Evolutionary conservation across 1,140 invertebrate genomes (phyloP).

Genomic region (Spodoptera frugiperda): DNA sequence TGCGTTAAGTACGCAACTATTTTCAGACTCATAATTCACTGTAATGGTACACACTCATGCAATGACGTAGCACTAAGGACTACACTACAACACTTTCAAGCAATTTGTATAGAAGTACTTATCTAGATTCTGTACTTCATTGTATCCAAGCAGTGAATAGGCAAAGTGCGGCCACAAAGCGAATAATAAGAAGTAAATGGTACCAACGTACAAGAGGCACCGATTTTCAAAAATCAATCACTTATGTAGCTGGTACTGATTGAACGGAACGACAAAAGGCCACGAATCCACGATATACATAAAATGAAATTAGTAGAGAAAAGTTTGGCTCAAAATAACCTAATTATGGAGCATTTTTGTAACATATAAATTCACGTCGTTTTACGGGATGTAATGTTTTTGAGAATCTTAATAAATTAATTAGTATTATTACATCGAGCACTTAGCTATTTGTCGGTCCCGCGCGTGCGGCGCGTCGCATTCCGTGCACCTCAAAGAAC

Average conservation of each 20-base stretch:
- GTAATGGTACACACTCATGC: conserved; percentile 26
- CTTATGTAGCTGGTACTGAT: conserved; percentile 79
- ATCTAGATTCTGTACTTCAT: conserved; percentile 35
- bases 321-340: conserved; percentile 26
- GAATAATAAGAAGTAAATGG: conserved; percentile 66
- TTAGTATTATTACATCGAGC: no score
- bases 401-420: no score
- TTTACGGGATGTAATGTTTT: no score
- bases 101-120: conserved; percentile 35
- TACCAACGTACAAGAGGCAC: conserved; percentile 70
- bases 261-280: conserved; percentile 66
- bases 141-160: conserved; percentile 35
- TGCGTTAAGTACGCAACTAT: neutral
- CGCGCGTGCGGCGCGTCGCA: no score
- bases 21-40: conserved; percentile 21
- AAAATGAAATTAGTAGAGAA: conserved; percentile 32
- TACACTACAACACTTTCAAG: conserved; percentile 29
- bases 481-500: no score
- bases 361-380: neutral
- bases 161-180: conserved; percentile 48
- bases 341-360: neutral
- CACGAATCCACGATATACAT: neutral
- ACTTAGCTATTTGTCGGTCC: no score
- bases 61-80: conserved; percentile 27
- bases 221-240: conserved; percentile 78